Percentiles rank a stretch among this genome's conserved stretches.
These are phyloP conservation scores for Diceros bicornis DNA, from an alignment of 2,797 vertebrate species.

Conservation along the genomic window DNA sequence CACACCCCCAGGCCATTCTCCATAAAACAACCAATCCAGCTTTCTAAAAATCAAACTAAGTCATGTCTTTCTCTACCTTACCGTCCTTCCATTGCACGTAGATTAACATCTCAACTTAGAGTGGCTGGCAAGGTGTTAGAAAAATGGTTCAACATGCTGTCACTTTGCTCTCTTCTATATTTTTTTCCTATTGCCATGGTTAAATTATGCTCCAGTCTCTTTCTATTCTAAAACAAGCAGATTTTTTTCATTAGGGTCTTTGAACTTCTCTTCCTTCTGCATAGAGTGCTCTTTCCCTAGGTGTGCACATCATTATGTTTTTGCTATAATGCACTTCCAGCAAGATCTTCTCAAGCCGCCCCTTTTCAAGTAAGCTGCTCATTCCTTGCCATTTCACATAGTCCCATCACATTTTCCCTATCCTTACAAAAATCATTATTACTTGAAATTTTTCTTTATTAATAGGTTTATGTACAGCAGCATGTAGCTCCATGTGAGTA, in stretches of 20 bases:
- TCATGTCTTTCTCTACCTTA: not conserved
- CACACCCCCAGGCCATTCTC: not conserved
- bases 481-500: not conserved
- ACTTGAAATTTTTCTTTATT: not conserved
- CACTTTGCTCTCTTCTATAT: not conserved
- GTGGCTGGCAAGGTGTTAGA: not conserved
- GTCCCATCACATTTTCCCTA: not conserved
- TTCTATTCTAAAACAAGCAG: not conserved
- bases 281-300: not conserved
- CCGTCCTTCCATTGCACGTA: not conserved
- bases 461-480: not conserved
- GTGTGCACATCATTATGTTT: not conserved
- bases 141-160: not conserved
- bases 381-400: not conserved
- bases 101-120: not conserved
- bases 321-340: not conserved
- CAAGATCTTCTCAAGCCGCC: not conserved
- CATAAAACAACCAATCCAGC: not conserved
- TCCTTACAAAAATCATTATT: not conserved
- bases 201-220: not conserved
- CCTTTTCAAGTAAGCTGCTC: not conserved
- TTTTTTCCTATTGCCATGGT: not conserved
- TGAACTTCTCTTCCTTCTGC: not conserved
- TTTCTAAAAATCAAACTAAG: not conserved
- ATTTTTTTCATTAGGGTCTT: not conserved